Percentiles rank a stretch among this genome's conserved stretches.
Conservation (phyloP, 2,113 vertebrate genomes). For the Passer montanus region DNA sequence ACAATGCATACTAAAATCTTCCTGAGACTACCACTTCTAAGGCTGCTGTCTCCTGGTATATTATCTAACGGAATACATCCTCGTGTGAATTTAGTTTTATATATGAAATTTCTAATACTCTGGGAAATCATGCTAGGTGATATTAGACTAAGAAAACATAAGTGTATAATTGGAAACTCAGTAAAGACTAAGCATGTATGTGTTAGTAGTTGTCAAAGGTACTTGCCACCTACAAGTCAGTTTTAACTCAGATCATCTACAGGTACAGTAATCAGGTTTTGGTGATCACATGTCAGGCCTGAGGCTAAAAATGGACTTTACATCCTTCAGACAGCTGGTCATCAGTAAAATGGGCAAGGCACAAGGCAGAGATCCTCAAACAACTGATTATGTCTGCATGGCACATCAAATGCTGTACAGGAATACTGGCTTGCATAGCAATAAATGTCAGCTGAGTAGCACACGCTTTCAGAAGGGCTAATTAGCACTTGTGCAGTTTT, state of each 20-base stretch:
- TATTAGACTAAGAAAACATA: not conserved
- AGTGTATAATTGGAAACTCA: not conserved
- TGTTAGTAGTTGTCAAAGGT: not conserved
- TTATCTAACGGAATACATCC: not conserved
- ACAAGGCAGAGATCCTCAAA: not conserved
- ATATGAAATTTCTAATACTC: not conserved
- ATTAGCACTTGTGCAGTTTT: not conserved
- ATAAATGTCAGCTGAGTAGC: not conserved
- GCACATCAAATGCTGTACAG: not conserved
- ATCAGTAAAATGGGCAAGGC: not conserved
- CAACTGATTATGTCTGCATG: not conserved
- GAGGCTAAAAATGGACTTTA: not conserved
- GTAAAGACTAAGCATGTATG: not conserved
- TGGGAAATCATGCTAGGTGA: not conserved
- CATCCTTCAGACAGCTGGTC: not conserved
- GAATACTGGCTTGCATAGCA: not conserved
- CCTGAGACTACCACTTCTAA: not conserved
- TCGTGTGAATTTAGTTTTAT: not conserved
- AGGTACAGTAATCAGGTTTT: not conserved
- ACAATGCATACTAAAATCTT: not conserved
- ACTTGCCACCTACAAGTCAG: not conserved
- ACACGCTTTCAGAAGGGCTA: not conserved
- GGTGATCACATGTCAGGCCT: not conserved
- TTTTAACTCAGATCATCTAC: not conserved
- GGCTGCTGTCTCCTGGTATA: not conserved